Evolutionary conservation across 2,113 vertebrate genomes (phyloP).

Genomic region (Myotis davidii): DNA sequence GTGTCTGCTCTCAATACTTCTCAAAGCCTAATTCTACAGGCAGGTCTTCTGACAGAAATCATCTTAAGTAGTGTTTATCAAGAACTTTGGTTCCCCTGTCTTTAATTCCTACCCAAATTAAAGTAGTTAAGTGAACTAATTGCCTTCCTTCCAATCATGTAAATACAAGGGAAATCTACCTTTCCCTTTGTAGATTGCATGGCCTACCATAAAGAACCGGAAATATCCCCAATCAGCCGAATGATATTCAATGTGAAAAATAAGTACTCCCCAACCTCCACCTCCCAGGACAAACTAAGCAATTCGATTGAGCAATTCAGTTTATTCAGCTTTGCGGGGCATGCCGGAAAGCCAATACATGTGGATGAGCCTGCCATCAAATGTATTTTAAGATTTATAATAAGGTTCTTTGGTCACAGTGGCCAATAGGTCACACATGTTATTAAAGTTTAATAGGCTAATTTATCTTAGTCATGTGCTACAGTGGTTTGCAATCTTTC

Average conservation of each 20-base stretch:
- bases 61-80: not conserved
- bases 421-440: not conserved
- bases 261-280: not conserved
- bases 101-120: not conserved
- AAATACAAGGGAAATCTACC: not conserved
- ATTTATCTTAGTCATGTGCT: not conserved
- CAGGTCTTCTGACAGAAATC: not conserved
- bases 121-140: not conserved
- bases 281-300: not conserved
- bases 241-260: not conserved
- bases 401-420: not conserved
- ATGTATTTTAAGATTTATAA: not conserved
- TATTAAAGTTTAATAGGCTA: not conserved
- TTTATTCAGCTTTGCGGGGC: not conserved
- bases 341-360: not conserved
- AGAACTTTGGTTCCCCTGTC: not conserved
- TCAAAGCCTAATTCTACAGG: not conserved
- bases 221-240: not conserved
- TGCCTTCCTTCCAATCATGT: not conserved
- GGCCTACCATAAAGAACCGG: not conserved
- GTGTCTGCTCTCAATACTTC: not conserved
- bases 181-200: not conserved
- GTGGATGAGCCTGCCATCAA: not conserved
- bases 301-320: not conserved
- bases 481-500: not conserved